Evolutionary conservation across 1,140 invertebrate species (phyloP).

Genomic region (Leptinotarsa lineolata): DNA sequence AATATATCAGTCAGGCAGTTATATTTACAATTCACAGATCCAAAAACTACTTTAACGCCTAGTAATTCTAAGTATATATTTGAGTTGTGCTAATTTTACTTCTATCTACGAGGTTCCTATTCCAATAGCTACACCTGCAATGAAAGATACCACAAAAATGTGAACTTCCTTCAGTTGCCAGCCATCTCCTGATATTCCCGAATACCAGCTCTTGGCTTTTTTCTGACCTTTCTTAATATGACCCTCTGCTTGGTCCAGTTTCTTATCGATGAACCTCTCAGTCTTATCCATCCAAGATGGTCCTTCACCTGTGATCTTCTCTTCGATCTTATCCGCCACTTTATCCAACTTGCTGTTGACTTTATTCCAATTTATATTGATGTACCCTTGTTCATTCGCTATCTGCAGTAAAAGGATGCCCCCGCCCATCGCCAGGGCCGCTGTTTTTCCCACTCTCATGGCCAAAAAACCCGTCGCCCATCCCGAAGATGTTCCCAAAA

Average conservation of each 20-base stretch:
- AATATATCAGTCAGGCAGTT: too few species aligned
- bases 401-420: constrained; percentile 88
- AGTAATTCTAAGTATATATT: neutral
- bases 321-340: constrained; percentile 78
- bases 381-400: constrained; percentile 89
- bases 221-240: constrained; percentile 22
- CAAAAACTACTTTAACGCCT: neutral
- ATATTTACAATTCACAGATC: too few species aligned
- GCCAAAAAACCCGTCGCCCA: constrained; percentile 88
- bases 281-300: constrained; percentile 76
- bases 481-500: constrained; percentile 84
- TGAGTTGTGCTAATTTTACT: neutral
- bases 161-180: constrained; percentile 30
- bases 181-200: constrained; percentile 18
- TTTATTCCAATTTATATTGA: constrained; percentile 89
- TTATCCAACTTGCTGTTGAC: constrained; percentile 81
- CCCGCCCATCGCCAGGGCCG: constrained; percentile 85
- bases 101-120: constrained; percentile 31
- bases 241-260: constrained; percentile 29
- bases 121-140: constrained; percentile 36
- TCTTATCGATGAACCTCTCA: constrained; percentile 33
- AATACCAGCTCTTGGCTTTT: constrained; percentile 36
- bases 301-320: constrained; percentile 72
- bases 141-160: constrained; percentile 35
- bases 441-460: constrained; percentile 90